phyloP scores from a whole-genome alignment of 1,140 invertebrate species.

The Leptinotarsa defecta region DNA sequence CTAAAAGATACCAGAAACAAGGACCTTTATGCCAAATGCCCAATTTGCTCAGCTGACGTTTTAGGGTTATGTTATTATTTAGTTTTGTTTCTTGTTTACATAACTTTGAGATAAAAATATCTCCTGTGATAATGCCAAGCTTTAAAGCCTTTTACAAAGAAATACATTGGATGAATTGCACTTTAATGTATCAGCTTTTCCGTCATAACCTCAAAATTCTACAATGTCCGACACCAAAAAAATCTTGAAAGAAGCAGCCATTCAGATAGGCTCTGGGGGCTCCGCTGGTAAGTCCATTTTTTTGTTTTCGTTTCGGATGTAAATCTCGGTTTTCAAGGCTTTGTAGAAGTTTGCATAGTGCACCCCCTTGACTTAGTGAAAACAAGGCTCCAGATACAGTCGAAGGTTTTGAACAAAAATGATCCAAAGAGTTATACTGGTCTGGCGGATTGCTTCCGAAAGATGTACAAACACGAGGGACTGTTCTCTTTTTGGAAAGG shows the following conservation, averaged over 20 bases:
- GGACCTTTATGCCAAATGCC: too few species aligned
- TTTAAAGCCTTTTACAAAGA: too few species aligned
- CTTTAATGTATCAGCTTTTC: not conserved
- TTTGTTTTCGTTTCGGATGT: not conserved
- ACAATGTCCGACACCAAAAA: slow-evolving; percentile 58
- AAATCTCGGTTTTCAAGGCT: slow-evolving; percentile 64
- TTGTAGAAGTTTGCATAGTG: slow-evolving; percentile 94
- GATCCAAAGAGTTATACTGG: slow-evolving; percentile 74
- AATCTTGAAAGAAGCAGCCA: slow-evolving; percentile 71
- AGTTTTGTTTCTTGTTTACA: too few species aligned
- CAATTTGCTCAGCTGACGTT: too few species aligned
- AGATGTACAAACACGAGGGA: slow-evolving; percentile 87
- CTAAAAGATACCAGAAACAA: too few species aligned
- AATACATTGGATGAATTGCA: too few species aligned
- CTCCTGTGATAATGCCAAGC: too few species aligned
- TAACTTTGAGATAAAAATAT: too few species aligned
- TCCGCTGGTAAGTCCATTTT: slow-evolving; percentile 68
- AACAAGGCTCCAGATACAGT: slow-evolving; percentile 82
- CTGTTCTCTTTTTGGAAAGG: slow-evolving; percentile 86
- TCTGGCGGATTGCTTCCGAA: slow-evolving; percentile 82
- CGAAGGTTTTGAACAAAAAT: slow-evolving; percentile 48
- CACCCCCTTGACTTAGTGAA: slow-evolving; percentile 93
- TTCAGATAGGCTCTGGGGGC: slow-evolving; percentile 87
- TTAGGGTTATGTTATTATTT: too few species aligned
- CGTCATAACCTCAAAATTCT: not conserved